A percentile compares a stretch with the other conserved stretches of the same genome.
Evolutionary conservation across 2,113 vertebrate genomes (phyloP).

Genomic region (Ictidomys tridecemlineatus): DNA sequence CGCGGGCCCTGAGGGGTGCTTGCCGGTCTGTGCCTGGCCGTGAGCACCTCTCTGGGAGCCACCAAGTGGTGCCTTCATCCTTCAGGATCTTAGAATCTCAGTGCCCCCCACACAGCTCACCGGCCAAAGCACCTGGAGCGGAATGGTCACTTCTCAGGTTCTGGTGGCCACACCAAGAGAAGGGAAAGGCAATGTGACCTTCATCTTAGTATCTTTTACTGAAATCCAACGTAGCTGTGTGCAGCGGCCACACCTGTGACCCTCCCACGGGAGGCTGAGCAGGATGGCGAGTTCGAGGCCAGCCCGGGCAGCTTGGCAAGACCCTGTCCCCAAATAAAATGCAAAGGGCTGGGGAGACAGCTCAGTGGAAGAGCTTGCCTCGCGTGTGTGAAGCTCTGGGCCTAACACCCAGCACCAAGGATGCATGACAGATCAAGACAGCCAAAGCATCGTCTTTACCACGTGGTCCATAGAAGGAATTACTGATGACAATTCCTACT

Average conservation of each 20-base stretch:
- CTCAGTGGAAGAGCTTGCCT: neutral
- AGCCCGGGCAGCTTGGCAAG: neutral
- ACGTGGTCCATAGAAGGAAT: accelerated
- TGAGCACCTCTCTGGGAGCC: neutral
- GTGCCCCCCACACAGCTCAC: accelerated
- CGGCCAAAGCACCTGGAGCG: accelerated
- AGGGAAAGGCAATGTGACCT: neutral
- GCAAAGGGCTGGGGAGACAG: neutral
- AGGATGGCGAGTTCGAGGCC: neutral
- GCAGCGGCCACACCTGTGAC: neutral
- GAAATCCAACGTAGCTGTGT: neutral
- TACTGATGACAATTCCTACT: neutral
- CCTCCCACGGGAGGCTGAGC: neutral
- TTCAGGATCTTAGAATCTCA: accelerated
- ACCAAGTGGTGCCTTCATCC: neutral
- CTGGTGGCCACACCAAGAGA: neutral
- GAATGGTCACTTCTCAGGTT: accelerated
- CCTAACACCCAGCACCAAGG: too few relatives aligned
- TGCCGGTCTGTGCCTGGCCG: accelerated
- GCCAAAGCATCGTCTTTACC: neutral
- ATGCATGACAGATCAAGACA: neutral
- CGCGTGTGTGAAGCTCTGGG: too few relatives aligned
- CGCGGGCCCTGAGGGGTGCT: neutral
- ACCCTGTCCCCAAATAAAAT: neutral
- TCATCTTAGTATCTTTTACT: neutral